phyloP scores from a whole-genome alignment of 2,797 vertebrate genomes.

The Echeneis naucrates region DNA sequence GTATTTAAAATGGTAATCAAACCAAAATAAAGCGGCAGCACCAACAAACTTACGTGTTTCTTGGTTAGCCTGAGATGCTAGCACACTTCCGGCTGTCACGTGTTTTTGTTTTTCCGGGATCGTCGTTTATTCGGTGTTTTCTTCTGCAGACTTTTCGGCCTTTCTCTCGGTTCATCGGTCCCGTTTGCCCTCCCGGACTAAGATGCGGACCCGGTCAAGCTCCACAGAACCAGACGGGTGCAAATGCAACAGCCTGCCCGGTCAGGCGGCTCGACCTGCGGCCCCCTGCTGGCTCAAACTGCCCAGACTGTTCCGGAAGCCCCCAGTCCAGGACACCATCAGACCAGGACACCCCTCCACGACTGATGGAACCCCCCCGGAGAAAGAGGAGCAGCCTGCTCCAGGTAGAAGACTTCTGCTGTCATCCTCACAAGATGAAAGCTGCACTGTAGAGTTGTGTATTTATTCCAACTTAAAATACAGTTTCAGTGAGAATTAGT shows the following conservation, averaged over 20 bases:
- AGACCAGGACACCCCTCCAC: accelerated
- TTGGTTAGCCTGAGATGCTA: not conserved
- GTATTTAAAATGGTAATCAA: not conserved
- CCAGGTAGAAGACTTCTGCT: not conserved
- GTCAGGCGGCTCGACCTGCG: accelerated
- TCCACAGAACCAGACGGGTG: not conserved
- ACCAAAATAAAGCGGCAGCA: not conserved
- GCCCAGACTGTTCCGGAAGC: not conserved
- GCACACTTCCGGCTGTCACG: too few species aligned
- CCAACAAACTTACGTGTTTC: too few species aligned
- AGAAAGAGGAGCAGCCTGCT: accelerated
- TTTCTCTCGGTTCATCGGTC: accelerated
- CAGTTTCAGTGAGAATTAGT: too few species aligned
- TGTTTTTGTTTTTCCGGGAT: not conserved
- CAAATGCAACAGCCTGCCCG: not conserved
- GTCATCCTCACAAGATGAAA: too few species aligned
- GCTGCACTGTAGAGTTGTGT: too few species aligned
- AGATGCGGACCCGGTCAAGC: slow-evolving; percentile 14
- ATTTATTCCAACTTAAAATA: too few species aligned
- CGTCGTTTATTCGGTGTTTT: not conserved
- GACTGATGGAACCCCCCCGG: accelerated
- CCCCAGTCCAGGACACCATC: accelerated
- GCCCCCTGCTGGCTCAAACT: slow-evolving; percentile 19
- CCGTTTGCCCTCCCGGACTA: not conserved
- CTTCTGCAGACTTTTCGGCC: not conserved